Evolutionary conservation across 2,888 invertebrate species (phyloP), one percentile per base, ranked within the genome.

Genomic region (Cerceris ruficornis): DNA sequence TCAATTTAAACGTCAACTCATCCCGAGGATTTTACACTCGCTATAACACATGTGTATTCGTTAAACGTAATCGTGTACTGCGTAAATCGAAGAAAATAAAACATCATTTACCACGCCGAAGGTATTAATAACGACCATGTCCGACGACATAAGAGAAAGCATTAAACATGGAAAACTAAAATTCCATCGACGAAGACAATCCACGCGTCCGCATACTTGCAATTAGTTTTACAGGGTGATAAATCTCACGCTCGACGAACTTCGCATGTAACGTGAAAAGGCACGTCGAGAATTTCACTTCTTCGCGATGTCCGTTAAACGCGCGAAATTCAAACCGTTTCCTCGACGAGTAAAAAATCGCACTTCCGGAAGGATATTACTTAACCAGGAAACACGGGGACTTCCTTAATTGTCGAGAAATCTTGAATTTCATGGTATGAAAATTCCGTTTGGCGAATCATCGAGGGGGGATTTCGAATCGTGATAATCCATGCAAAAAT

Each of bases 361-460:
- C 4, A 4, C 28, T 28, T 28, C 46, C 8, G 46, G 11, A 46
- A 46, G 46, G 11, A 46, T 11, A 8, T 46, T 46, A 11, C 8
- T 13, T 50, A 13, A 50, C n/a, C 13, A 50, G 50, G 50, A 46
- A 52, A 52, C 14, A 52, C 14, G n/a, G 5, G 11, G 14, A 13
- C 52, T 14, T 52, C n/a, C 14, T n/a, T n/a, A 52, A 55, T 55
- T 55, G 17, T 55, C 55, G 9, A 17, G 17, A 17, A 15, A 15
- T 55, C 55, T 2, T 55, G 28, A 28, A 2, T 28, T 28, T 28
- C 28, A 28, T 55, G 15, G 57, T 62, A 70, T 39, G 54, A 66
- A n/a, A 65, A 49, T 72, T 62, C 58, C 60, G 61, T 54, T 61
- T 28, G 77, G 28, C 28, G 28, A 28, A 72, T 61, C 67, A 71